Evolutionary conservation across 2,113 vertebrate genomes (phyloP).

Genomic region (Tragelaphus strepsiceros): DNA sequence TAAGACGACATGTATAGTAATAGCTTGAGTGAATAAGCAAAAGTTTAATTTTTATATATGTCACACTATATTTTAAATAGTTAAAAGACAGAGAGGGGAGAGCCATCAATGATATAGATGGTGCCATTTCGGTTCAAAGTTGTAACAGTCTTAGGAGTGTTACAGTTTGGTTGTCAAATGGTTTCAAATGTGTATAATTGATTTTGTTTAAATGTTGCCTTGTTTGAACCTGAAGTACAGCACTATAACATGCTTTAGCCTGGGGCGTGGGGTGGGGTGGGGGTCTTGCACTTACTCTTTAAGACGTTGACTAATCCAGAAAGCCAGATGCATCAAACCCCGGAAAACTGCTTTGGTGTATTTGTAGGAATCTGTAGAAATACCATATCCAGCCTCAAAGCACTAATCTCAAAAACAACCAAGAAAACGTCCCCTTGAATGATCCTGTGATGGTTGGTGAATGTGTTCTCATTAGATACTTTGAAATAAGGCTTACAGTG

Average conservation of each 20-base stretch:
- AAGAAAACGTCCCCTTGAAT: constrained; percentile 63
- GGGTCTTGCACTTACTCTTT: constrained; percentile 74
- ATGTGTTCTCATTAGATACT: constrained; percentile 78
- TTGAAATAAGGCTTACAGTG: constrained; percentile 78
- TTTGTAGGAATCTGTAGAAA: constrained; percentile 73
- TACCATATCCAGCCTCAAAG: constrained; percentile 70
- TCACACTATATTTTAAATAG: constrained; percentile 73
- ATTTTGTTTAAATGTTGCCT: constrained; percentile 58
- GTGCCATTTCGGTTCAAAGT: constrained; percentile 69
- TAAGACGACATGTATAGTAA: constrained; percentile 65
- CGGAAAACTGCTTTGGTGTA: constrained; percentile 74
- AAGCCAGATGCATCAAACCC: constrained; percentile 73
- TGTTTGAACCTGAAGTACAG: constrained; percentile 73
- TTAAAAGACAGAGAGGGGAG: constrained; percentile 60
- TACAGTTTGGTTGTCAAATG: constrained; percentile 65
- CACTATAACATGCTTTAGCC: constrained; percentile 73
- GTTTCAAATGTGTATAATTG: constrained; percentile 69
- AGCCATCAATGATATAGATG: constrained; percentile 60
- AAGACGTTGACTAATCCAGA: constrained; percentile 75
- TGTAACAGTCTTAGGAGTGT: constrained; percentile 67
- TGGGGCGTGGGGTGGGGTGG: constrained; percentile 17
- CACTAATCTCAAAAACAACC: constrained; percentile 71
- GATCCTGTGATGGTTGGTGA: constrained; percentile 66
- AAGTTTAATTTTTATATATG: constrained; percentile 70
- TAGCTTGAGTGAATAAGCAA: constrained; percentile 62